Base-by-base conservation (phyloP, 2,888 invertebrate genomes). In the Cheilosia urbana region DNA sequence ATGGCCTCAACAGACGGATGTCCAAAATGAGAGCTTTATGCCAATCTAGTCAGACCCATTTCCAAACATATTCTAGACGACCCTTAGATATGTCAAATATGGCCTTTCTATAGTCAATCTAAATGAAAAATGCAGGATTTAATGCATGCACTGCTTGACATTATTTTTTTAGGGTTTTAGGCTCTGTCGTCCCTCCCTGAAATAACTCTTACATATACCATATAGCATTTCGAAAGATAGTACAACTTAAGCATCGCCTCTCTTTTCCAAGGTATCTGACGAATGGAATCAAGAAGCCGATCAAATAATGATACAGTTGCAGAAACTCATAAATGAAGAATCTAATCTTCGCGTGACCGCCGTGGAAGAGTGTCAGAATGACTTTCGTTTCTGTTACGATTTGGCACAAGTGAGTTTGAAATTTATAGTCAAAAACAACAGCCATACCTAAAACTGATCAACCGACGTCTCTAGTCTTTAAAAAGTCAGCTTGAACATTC, bases 351-450 rank as follows among this genome's bases (percentile, higher is more conserved):
- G 94, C 0, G 92, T 92, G 1, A 93, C 93, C 89, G 93, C 93
- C 90, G 91, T 93, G 0, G 93, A 93, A 7, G 94, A 94, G 90
- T 93, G 93, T 85, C 94, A 93, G 80, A 93, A 93, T 60, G 94
- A 94, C 81, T 88, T 94, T 47, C 94, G 94, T 89, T 93, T 93
- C 87, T 93, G 93, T 72, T 94, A 93, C 82, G 94, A 94, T 83
- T 83, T 94, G 62, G 89, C 93, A 0, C 94, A 93, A 89, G 90
- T 90, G 42, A 71, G 7, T 53, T 53, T 51, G n/a, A 1, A 21
- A 2, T 13, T 51, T 51, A 21, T 13, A 0, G 0, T 37, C 13
- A 4, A 37, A 27, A 27, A 7, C 4, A 37, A 1, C 1, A 0
- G 6, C 6, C 13, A 6, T 42, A 5, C 1, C 17, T 47, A 6